phyloP scores from a whole-genome alignment of 1,140 invertebrate genomes.

The Idris sp. region DNA sequence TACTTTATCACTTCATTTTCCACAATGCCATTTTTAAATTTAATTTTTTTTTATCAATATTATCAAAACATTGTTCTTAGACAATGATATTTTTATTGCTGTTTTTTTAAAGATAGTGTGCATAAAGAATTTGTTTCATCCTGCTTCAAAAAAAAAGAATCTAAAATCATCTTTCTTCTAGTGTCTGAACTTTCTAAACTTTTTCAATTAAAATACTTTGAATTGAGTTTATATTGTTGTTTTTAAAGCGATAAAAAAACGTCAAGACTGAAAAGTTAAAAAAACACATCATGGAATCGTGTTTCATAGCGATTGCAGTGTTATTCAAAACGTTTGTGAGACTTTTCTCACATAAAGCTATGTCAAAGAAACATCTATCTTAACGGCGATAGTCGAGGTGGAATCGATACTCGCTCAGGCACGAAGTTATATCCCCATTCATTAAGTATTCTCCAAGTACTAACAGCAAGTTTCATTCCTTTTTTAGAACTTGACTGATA shows the following conservation, averaged over 20 bases:
- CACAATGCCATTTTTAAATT: too few relatives aligned
- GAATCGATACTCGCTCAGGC: conserved; percentile 33
- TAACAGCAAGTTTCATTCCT: conserved; percentile 22
- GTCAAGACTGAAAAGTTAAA: conserved; percentile 1
- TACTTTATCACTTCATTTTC: too few relatives aligned
- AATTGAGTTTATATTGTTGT: background rate
- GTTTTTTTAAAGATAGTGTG: too few relatives aligned
- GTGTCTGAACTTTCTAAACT: conserved; percentile 1
- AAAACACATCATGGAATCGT: background rate
- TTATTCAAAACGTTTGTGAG: conserved; percentile 27
- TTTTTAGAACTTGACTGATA: conserved; percentile 31
- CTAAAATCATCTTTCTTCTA: conserved; percentile 6
- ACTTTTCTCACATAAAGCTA: conserved; percentile 15
- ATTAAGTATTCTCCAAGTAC: conserved; percentile 43
- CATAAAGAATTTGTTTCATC: too few relatives aligned
- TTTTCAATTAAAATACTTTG: conserved; percentile 18
- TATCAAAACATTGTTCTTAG: too few relatives aligned
- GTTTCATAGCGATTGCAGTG: conserved; percentile 1
- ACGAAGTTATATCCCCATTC: conserved; percentile 37
- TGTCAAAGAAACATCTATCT: conserved; percentile 35
- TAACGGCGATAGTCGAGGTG: background rate
- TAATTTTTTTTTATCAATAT: too few relatives aligned
- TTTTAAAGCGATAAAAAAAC: conserved; percentile 10
- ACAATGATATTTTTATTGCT: too few relatives aligned
- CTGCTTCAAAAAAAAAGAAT: too few relatives aligned